These are phyloP conservation scores for Equus quagga DNA, from an alignment of 2,113 vertebrate species.

Conservation along the genomic window DNA sequence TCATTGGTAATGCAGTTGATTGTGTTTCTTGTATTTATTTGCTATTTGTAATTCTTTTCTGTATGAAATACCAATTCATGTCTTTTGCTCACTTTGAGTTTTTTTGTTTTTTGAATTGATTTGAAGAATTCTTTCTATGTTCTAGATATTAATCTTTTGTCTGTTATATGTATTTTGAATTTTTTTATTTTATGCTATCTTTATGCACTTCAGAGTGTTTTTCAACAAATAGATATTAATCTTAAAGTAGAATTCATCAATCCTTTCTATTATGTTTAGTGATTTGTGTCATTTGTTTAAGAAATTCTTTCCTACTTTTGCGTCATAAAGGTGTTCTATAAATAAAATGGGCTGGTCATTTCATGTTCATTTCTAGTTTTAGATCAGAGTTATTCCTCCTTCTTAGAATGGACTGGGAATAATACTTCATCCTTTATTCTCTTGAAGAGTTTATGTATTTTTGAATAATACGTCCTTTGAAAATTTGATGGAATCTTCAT, in stretches of 20 bases:
- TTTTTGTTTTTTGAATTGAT: not conserved
- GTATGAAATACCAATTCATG: not conserved
- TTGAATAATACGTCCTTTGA: not conserved
- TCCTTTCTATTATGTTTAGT: not conserved
- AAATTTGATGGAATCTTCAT: not conserved
- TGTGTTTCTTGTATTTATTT: not conserved
- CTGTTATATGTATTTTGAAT: not conserved
- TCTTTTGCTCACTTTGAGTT: not conserved
- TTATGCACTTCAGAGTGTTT: not conserved
- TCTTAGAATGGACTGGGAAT: not conserved
- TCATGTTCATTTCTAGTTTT: slow-evolving; percentile 35
- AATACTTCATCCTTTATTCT: not conserved
- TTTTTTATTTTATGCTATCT: not conserved
- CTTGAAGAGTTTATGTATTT: slow-evolving; percentile 10
- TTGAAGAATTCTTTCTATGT: not conserved
- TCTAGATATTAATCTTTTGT: not conserved
- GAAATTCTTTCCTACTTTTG: not conserved
- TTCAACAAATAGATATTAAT: not conserved
- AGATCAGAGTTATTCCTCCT: not conserved
- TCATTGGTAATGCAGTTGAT: not conserved
- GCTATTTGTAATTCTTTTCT: slow-evolving; percentile 39
- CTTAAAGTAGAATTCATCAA: not conserved
- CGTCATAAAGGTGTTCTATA: not conserved
- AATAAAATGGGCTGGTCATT: not conserved
- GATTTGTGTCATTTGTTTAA: slow-evolving; percentile 37